phyloP scores from a whole-genome alignment of 2,888 invertebrate genomes.

The Magallana nippona region DNA sequence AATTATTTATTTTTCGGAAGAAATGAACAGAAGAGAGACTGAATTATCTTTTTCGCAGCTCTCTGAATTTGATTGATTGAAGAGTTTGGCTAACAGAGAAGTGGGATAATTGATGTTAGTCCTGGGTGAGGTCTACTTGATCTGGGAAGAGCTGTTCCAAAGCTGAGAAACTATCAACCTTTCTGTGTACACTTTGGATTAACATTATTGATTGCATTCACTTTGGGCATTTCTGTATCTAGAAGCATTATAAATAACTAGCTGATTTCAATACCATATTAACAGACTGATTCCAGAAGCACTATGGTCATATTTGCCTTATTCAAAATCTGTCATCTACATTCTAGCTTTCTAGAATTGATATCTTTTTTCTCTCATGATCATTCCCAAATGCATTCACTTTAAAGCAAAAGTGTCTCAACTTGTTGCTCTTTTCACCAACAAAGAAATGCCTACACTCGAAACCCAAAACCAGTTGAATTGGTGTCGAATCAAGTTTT shows the following conservation, averaged over 20 bases:
- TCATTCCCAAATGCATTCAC: neutral
- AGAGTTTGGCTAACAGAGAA: conserved; percentile 24
- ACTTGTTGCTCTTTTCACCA: conserved; percentile 36
- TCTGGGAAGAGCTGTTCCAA: conserved; percentile 29
- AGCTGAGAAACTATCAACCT: conserved; percentile 35
- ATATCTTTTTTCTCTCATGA: conserved; percentile 5
- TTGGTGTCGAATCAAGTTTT: conserved; percentile 52
- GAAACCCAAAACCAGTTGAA: conserved; percentile 48
- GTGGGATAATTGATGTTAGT: conserved; percentile 29
- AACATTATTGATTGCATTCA: conserved; percentile 26
- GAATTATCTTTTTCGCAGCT: conserved; percentile 26
- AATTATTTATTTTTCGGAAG: neutral
- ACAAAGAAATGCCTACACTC: conserved; percentile 21
- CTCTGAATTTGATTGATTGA: conserved; percentile 21
- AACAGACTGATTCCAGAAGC: conserved; percentile 22
- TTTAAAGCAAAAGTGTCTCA: conserved; percentile 24
- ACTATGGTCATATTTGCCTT: neutral
- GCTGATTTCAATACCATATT: conserved; percentile 44
- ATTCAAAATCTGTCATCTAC: conserved; percentile 33
- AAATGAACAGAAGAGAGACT: neutral
- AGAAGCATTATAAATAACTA: conserved; percentile 43
- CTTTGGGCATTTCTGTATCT: conserved; percentile 35
- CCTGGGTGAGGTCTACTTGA: conserved; percentile 22
- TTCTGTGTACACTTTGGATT: conserved; percentile 34
- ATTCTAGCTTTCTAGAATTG: conserved; percentile 14